These are phyloP conservation scores for Fulmarus glacialis DNA, from an alignment of 2,113 vertebrate species.

Conservation along the genomic window DNA sequence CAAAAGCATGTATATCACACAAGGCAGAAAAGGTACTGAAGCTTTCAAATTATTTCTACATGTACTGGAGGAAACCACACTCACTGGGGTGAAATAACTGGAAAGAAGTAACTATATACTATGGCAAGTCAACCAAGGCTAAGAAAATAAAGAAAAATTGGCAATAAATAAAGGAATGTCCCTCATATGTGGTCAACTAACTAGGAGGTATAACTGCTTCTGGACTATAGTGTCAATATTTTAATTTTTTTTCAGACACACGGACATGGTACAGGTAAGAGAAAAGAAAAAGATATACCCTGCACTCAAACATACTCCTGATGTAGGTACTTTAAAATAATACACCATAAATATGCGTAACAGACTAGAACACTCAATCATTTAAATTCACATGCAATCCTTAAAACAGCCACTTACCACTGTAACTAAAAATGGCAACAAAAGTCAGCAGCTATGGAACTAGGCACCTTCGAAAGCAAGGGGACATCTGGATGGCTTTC, in stretches of 20 bases:
- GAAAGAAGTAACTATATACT: not conserved
- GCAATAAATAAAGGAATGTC: not conserved
- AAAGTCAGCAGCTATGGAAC: not conserved
- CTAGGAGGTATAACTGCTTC: not conserved
- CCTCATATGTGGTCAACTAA: not conserved
- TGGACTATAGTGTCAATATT: not conserved
- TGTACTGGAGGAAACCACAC: not conserved
- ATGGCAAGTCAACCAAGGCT: not conserved
- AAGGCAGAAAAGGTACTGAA: not conserved
- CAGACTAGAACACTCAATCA: not conserved
- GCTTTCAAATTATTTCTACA: not conserved
- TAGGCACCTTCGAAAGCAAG: not conserved
- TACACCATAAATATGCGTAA: not conserved
- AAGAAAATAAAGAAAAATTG: constrained; percentile 26
- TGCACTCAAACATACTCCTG: not conserved
- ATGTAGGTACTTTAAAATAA: not conserved
- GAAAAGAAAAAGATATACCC: not conserved
- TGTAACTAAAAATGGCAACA: not conserved
- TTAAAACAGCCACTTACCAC: not conserved
- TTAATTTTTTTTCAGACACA: not conserved
- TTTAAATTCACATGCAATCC: not conserved
- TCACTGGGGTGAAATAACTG: not conserved
- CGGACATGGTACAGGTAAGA: not conserved
- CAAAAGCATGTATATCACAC: not conserved
- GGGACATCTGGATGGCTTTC: not conserved